Evolutionary conservation across 2,113 vertebrate genomes (phyloP).

Genomic region (Trogon melanurus): DNA sequence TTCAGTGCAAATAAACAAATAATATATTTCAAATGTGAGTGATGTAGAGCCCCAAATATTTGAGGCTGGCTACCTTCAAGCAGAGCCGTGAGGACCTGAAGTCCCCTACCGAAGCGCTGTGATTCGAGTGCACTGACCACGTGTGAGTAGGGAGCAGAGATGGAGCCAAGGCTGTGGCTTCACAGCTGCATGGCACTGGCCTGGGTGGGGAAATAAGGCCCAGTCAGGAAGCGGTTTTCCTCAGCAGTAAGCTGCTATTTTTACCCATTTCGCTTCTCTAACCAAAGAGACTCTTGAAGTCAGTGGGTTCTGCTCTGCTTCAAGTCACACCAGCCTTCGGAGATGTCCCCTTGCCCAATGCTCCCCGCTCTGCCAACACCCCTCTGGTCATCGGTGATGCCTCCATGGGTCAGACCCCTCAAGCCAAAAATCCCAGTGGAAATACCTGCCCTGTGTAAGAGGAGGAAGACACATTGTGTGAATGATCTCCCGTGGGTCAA

Average conservation of each 20-base stretch:
- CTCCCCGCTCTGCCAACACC: not conserved
- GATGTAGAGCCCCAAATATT: not conserved
- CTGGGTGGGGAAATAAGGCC: constrained; percentile 12
- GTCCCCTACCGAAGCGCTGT: accelerated
- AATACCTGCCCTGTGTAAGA: not conserved
- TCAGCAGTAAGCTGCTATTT: constrained; percentile 61
- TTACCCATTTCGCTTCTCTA: constrained; percentile 17
- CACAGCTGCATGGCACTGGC: not conserved
- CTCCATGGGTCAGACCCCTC: not conserved
- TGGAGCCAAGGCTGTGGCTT: not conserved
- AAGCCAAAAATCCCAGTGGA: not conserved
- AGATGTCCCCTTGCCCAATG: not conserved
- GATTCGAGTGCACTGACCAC: not conserved
- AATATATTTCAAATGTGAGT: not conserved
- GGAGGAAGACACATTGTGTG: accelerated
- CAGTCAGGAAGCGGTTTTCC: constrained; percentile 51
- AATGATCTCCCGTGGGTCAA: not conserved
- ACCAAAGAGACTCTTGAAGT: not conserved
- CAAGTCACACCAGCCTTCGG: accelerated
- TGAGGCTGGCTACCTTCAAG: not conserved
- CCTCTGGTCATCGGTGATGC: accelerated
- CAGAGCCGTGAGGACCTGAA: not conserved
- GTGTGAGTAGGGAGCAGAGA: not conserved
- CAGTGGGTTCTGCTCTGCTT: not conserved
- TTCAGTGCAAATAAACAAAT: not conserved